Percentiles rank a stretch among this genome's conserved stretches.
These are phyloP conservation scores for Odontophorus gujanensis DNA, from an alignment of 2,113 vertebrate species.

Conservation along the genomic window DNA sequence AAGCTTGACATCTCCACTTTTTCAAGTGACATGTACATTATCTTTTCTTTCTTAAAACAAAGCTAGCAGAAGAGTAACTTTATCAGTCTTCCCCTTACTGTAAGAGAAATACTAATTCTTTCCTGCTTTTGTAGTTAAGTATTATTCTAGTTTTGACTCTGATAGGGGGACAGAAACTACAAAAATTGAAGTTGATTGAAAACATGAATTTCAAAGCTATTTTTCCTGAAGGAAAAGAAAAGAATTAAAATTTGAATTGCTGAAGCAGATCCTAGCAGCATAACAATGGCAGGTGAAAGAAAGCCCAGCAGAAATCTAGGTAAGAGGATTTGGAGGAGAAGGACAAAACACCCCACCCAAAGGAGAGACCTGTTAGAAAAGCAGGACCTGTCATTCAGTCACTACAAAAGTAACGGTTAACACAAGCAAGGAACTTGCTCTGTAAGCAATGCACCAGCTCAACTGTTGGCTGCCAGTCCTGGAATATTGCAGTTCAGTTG, in stretches of 20 bases:
- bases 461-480: not conserved
- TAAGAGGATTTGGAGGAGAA: not conserved
- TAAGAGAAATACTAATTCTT: not conserved
- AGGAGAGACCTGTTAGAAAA: not conserved
- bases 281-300: not conserved
- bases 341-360: not conserved
- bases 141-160: not conserved
- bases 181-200: not conserved
- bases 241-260: not conserved
- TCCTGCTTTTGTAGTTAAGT: not conserved
- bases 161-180: rapidly evolving
- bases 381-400: not conserved
- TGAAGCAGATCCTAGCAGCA: not conserved
- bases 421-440: not conserved
- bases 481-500: not conserved
- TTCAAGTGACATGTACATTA: not conserved
- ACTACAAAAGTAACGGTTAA: not conserved
- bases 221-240: not conserved
- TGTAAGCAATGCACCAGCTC: not conserved
- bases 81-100: not conserved
- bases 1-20: not conserved
- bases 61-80: not conserved
- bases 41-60: not conserved
- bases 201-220: not conserved
- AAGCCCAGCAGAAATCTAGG: not conserved